These are phyloP conservation scores for Macrosoma leucophasiata DNA, from an alignment of 2,888 invertebrate genomes.

Conservation along the genomic window DNA sequence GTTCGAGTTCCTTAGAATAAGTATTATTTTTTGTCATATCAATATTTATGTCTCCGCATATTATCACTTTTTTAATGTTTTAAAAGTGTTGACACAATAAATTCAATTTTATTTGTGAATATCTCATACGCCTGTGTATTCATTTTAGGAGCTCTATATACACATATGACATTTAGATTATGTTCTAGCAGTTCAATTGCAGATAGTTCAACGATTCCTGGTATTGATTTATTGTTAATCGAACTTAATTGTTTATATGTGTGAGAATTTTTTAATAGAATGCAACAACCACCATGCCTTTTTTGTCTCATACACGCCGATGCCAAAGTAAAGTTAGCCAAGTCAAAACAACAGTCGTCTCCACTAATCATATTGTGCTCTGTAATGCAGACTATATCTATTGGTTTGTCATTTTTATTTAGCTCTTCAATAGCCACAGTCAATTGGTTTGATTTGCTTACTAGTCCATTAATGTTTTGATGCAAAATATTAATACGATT, in stretches of 20 bases:
- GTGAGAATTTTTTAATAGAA: not conserved
- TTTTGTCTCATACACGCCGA: not conserved
- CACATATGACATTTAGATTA: not conserved
- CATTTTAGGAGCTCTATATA: slow-evolving; percentile 2
- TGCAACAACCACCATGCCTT: slow-evolving; percentile 3
- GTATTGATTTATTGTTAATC: not conserved
- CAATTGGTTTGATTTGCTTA: slow-evolving; percentile 1
- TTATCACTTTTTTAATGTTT: too few relatives aligned
- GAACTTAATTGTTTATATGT: not conserved
- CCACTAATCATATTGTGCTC: slow-evolving; percentile 1
- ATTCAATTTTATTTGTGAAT: too few relatives aligned
- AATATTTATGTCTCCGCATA: not conserved
- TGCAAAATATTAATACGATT: not conserved
- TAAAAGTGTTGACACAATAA: too few relatives aligned
- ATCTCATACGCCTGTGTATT: too few relatives aligned
- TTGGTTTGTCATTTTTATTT: not conserved
- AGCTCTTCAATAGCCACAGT: not conserved
- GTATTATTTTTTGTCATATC: slow-evolving; percentile 1
- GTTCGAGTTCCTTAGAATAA: not conserved
- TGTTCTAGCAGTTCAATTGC: slow-evolving; percentile 1
- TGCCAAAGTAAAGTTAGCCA: slow-evolving; percentile 1
- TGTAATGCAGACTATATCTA: not conserved
- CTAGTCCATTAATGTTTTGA: slow-evolving; percentile 2
- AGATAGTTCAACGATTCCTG: not conserved
- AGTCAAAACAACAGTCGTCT: not conserved